These are phyloP conservation scores for Microtus californicus DNA, from an alignment of 2,797 vertebrate genomes.

Conservation along the genomic window DNA sequence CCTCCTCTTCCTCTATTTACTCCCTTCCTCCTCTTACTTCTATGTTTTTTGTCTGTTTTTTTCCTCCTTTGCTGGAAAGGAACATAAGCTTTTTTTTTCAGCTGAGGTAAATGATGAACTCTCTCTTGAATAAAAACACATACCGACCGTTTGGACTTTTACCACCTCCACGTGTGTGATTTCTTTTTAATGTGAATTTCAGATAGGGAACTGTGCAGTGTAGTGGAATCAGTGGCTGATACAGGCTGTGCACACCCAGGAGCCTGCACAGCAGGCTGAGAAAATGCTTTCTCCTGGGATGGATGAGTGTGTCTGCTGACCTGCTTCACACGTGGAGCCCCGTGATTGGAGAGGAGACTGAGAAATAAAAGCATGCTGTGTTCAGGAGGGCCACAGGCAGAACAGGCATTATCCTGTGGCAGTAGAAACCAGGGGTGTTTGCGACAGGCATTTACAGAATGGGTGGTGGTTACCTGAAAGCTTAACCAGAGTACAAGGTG, in stretches of 20 bases:
- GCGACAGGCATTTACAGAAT: neutral
- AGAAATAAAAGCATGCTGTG: neutral
- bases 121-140: conserved; percentile 46
- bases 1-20: neutral
- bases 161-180: neutral
- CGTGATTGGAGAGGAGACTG: neutral
- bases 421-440: neutral
- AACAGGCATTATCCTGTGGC: too few species aligned
- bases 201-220: neutral
- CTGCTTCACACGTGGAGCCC: neutral
- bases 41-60: neutral
- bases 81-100: conserved; percentile 36
- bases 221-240: neutral
- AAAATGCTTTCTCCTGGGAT: neutral
- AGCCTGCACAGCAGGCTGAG: neutral
- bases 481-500: neutral
- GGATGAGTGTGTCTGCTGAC: neutral
- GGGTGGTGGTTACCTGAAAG: neutral
- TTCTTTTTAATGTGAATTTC: conserved; percentile 25
- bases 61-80: conserved; percentile 33
- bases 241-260: neutral
- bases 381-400: neutral
- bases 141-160: conserved; percentile 34
- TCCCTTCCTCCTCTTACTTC: neutral
- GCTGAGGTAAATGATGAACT: conserved; percentile 46